phyloP scores from a whole-genome alignment of 2,797 vertebrate species.

The Fistularia commersonii region DNA sequence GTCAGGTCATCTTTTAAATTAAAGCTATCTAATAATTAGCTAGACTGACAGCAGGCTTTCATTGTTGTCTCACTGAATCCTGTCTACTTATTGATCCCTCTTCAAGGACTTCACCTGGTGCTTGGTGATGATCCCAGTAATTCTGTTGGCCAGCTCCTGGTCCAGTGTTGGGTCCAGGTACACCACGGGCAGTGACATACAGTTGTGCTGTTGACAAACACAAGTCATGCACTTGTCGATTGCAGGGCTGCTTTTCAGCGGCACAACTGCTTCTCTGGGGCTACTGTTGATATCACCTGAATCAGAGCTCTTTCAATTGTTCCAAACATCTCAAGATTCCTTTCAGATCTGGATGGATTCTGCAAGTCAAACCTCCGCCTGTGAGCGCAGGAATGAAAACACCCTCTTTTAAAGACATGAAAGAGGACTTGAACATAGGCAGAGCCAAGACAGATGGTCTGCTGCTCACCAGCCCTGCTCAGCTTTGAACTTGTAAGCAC shows the following conservation, averaged over 20 bases:
- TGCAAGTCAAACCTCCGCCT: conserved; percentile 97
- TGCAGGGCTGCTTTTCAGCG: background rate
- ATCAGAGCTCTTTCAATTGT: conserved; percentile 87
- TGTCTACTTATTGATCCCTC: background rate
- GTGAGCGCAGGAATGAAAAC: conserved; percentile 11
- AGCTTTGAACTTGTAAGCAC: conserved; percentile 94
- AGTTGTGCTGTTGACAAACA: conserved; percentile 82
- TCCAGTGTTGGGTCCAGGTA: conserved; percentile 89
- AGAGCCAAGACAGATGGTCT: background rate
- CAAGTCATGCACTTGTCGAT: background rate
- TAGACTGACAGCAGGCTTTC: no score
- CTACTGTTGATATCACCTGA: conserved; percentile 74
- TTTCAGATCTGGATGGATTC: conserved; percentile 92
- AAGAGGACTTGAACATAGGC: background rate
- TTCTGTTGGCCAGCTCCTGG: conserved; percentile 83
- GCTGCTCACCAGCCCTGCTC: conserved; percentile 94
- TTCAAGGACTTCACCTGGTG: conserved; percentile 80
- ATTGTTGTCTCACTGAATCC: no score
- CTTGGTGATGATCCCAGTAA: conserved; percentile 86
- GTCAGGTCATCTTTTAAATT: no score
- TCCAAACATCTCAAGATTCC: conserved; percentile 95
- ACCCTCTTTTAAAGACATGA: background rate
- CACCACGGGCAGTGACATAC: conserved; percentile 85
- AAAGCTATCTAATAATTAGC: no score
- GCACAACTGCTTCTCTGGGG: no score